Conservation (phyloP, 2,888 invertebrate species). For the Nipponacmea schrenckii region DNA sequence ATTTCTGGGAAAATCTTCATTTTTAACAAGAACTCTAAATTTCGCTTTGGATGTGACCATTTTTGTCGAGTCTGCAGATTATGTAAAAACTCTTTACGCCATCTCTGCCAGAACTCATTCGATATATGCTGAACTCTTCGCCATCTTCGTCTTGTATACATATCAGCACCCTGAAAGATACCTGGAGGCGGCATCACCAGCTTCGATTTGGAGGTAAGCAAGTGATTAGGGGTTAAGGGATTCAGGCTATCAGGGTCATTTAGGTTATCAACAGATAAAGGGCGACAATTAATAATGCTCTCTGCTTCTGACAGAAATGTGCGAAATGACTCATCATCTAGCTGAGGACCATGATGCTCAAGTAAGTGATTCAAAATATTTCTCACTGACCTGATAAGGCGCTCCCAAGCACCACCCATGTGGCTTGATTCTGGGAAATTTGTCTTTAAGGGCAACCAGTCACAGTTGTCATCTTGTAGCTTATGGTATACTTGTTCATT, state of each 20-base stretch:
- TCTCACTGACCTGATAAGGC: slow-evolving; percentile 14
- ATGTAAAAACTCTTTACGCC: slow-evolving; percentile 16
- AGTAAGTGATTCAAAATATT: slow-evolving; percentile 8
- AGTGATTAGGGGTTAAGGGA: slow-evolving; percentile 32
- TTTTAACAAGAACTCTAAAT: slow-evolving; percentile 10
- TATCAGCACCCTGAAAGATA: slow-evolving; percentile 1
- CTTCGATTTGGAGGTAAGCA: slow-evolving; percentile 16
- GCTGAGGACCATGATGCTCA: neutral
- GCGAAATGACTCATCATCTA: slow-evolving; percentile 28
- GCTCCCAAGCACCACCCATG: slow-evolving; percentile 22
- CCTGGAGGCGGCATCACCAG: slow-evolving; percentile 10
- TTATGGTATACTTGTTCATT: too few species aligned
- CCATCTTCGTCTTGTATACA: slow-evolving; percentile 14
- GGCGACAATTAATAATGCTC: slow-evolving; percentile 30
- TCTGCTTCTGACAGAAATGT: slow-evolving; percentile 36
- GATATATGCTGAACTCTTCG: slow-evolving; percentile 17
- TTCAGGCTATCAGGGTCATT: slow-evolving; percentile 22
- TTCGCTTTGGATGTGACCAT: slow-evolving; percentile 1
- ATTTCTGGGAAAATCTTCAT: slow-evolving; percentile 11
- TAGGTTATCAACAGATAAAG: slow-evolving; percentile 23
- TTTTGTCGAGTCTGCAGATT: slow-evolving; percentile 20
- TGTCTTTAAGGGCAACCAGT: slow-evolving; percentile 8
- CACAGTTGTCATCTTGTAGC: neutral
- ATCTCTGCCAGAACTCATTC: slow-evolving; percentile 14
- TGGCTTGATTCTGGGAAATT: slow-evolving; percentile 17